These are phyloP conservation scores for Colius striatus DNA, from an alignment of 2,113 vertebrate species.

Conservation along the genomic window DNA sequence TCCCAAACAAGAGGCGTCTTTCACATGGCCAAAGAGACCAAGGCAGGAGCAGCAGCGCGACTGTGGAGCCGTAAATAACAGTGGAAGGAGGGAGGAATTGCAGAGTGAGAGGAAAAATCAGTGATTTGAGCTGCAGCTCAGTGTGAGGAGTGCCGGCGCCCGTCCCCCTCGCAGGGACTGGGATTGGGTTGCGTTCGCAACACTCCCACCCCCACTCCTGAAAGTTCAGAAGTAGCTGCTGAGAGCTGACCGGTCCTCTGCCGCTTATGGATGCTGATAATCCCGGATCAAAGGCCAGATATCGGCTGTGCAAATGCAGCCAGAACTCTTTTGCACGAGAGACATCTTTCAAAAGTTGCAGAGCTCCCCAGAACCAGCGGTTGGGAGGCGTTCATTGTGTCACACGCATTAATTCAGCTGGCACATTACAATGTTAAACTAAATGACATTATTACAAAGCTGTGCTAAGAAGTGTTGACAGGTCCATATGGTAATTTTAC, in stretches of 20 bases:
- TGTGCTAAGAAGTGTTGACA: constrained; percentile 97
- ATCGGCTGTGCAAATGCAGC: constrained; percentile 42
- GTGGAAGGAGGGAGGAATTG: neutral
- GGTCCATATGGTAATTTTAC: constrained; percentile 98
- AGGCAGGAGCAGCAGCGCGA: neutral
- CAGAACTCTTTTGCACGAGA: constrained; percentile 76
- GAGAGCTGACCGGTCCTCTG: neutral
- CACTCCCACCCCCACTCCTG: neutral
- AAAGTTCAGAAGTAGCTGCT: neutral
- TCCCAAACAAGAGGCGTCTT: neutral
- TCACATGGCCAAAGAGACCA: neutral
- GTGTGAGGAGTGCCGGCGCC: neutral
- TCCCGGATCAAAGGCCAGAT: neutral
- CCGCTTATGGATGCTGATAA: neutral
- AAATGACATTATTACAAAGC: constrained; percentile 98
- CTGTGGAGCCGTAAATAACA: neutral
- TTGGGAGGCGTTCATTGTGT: constrained; percentile 87
- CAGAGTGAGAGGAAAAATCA: rapidly evolving
- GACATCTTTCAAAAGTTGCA: constrained; percentile 79
- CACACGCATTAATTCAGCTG: constrained; percentile 89
- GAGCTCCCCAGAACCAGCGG: constrained; percentile 80
- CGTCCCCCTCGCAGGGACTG: neutral
- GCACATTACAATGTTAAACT: constrained; percentile 94
- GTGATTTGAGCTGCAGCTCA: neutral
- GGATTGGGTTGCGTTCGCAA: neutral